Percentiles rank a stretch among this genome's conserved stretches.
Evolutionary conservation across 2,888 invertebrate species (phyloP).

Genomic region (Ennomos fuscantarius): DNA sequence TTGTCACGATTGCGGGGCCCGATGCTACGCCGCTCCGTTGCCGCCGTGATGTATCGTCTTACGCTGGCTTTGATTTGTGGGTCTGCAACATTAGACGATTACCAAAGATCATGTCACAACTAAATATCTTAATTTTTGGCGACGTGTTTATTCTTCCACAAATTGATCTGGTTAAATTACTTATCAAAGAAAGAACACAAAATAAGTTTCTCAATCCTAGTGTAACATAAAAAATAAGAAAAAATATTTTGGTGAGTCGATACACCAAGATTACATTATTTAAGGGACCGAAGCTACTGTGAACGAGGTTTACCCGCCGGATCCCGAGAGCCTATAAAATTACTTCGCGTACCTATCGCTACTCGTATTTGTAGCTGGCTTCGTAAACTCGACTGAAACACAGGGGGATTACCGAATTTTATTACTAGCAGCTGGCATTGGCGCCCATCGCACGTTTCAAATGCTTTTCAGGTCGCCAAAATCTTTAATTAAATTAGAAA

Average conservation of each 20-base stretch:
- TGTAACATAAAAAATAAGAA: constrained; percentile 30
- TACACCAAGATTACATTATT: constrained; percentile 59
- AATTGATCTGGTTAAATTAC: constrained; percentile 2
- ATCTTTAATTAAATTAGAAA: constrained; percentile 12
- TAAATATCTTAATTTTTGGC: not conserved
- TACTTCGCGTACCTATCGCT: constrained; percentile 57
- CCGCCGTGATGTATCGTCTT: constrained; percentile 88
- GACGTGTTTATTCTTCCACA: constrained; percentile 17
- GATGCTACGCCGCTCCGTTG: constrained; percentile 66
- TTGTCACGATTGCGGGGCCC: constrained; percentile 68
- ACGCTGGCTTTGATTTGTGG: constrained; percentile 94
- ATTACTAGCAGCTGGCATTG: constrained; percentile 62
- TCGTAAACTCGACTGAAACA: constrained; percentile 64
- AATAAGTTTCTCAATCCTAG: constrained; percentile 4
- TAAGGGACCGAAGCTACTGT: constrained; percentile 64
- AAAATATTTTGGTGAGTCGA: constrained; percentile 27
- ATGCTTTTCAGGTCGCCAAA: constrained; percentile 41
- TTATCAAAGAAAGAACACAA: constrained; percentile 11
- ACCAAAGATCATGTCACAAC: constrained; percentile 21
- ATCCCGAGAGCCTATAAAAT: constrained; percentile 73
- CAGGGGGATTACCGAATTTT: constrained; percentile 68
- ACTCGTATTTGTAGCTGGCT: constrained; percentile 63
- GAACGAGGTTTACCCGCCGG: constrained; percentile 58
- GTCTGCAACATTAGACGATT: constrained; percentile 85
- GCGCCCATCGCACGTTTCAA: constrained; percentile 21